A percentile compares a stretch with the other conserved stretches of the same genome.
Evolutionary conservation across 2,113 vertebrate genomes (phyloP).

Genomic region (Candoia aspera): DNA sequence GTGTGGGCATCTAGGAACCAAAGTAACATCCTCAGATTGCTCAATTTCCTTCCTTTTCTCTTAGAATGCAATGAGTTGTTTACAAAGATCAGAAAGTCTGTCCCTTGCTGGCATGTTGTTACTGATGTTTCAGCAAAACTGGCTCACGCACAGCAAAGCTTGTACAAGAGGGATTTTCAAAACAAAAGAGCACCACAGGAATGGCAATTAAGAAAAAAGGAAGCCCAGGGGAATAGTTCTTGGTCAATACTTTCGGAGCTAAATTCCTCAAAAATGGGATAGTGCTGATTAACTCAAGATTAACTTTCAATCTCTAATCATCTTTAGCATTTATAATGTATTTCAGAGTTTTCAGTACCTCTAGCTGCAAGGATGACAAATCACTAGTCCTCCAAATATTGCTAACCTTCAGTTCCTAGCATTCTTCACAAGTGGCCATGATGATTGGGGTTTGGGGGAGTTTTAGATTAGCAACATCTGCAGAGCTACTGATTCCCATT

Average conservation of each 20-base stretch:
- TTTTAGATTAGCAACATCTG: not conserved
- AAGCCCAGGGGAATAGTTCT: not conserved
- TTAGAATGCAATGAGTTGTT: constrained; percentile 7
- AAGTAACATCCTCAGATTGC: not conserved
- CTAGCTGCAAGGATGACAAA: not conserved
- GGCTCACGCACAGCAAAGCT: not conserved
- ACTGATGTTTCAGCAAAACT: constrained; percentile 4
- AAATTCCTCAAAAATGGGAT: not conserved
- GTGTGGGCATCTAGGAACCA: not conserved
- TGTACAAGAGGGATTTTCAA: constrained; percentile 1
- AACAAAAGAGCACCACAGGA: not conserved
- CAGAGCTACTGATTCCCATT: not conserved
- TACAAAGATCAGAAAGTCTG: constrained; percentile 18
- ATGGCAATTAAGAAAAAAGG: not conserved
- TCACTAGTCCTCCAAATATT: not conserved
- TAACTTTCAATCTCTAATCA: not conserved
- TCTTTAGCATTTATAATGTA: not conserved
- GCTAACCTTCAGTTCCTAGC: not conserved
- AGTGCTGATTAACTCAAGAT: not conserved
- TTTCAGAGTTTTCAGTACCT: not conserved
- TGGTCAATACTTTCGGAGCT: not conserved
- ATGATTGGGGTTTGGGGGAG: not conserved
- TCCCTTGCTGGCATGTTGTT: not conserved
- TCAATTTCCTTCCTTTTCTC: constrained; percentile 1
- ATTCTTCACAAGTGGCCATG: not conserved